Evolutionary conservation across 2,113 vertebrate species (phyloP), one percentile per base, ranked within the genome.

Genomic region (Herpailurus yagouaroundi): DNA sequence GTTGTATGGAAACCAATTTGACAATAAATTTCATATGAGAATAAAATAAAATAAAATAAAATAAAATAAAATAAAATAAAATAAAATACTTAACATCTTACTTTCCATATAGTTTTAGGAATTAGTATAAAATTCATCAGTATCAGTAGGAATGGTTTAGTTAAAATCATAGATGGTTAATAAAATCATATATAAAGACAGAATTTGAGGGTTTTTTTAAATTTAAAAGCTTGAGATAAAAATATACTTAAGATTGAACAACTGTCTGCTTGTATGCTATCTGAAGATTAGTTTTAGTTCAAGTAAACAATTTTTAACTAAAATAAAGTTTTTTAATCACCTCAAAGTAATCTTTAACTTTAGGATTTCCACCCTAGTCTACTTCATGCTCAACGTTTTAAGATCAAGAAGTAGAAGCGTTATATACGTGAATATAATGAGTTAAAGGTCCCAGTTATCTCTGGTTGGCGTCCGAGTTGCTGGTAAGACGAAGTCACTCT

Each of bases 151-250:
- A 90, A 66, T 48, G 4, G 63, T 31, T 77, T 52, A 52, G 14
- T 52, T 63, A 63, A 82, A 77, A 41, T 68, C 4, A 38, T 36
- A 45, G 41, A 33, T 5, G 64, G 33, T 57, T 80, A 74, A n/a
- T 25, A 52, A 31, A 74, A 69, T 48, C 19, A 87, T n/a, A 73
- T 25, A 31, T 50, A 92, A 23, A 52, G 36, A 64, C 3, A 73
- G 9, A 36, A 64, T 60, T 69, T 89, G 64, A 57, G 25, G 27
- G 33, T 79, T 5, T 89, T 57, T 60, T 57, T 57, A 1, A 79
- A 79, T 77, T 21, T 71, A 63, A 85, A 77, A 41, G n/a, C 45
- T 87, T 52, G 21, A 33, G 29, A n/a, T 57, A 87, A 80, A 83
- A 80, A 45, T 31, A 23, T 48, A 63, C 31, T 14, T 38, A 82